phyloP scores from a whole-genome alignment of 92 coral and sea anemone species.

The Anthopleura xanthogrammica region DNA sequence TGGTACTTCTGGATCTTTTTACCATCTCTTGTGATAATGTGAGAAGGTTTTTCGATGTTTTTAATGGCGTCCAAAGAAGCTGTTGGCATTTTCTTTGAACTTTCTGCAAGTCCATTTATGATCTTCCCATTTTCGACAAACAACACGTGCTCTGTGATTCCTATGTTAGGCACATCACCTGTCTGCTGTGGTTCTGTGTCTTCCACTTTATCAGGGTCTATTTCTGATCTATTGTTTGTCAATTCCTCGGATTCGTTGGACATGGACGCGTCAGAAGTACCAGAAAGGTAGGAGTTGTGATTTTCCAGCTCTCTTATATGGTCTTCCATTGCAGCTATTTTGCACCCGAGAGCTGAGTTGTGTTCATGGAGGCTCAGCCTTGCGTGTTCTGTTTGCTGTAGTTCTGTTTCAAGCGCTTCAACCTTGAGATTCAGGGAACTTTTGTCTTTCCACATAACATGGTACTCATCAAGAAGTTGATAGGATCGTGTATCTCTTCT shows the following conservation, averaged over 20 bases:
- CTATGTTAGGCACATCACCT: neutral
- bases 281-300: neutral
- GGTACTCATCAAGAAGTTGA: constrained; percentile 21
- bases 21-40: neutral
- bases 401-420: constrained; percentile 16
- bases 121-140: neutral
- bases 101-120: neutral
- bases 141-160: neutral
- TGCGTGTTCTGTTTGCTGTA: constrained; percentile 2
- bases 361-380: constrained; percentile 1
- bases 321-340: constrained; percentile 7
- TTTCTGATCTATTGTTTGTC: neutral
- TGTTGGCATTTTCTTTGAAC: neutral
- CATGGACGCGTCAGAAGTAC: neutral
- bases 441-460: constrained; percentile 20
- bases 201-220: neutral
- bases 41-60: neutral
- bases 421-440: neutral
- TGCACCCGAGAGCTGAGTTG: neutral
- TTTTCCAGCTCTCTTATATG: neutral
- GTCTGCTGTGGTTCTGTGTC: neutral
- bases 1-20: neutral
- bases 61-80: neutral
- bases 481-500: constrained; percentile 17
- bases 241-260: neutral